phyloP scores from a whole-genome alignment of 2,888 invertebrate species.

The Ophonus ardosiacus region DNA sequence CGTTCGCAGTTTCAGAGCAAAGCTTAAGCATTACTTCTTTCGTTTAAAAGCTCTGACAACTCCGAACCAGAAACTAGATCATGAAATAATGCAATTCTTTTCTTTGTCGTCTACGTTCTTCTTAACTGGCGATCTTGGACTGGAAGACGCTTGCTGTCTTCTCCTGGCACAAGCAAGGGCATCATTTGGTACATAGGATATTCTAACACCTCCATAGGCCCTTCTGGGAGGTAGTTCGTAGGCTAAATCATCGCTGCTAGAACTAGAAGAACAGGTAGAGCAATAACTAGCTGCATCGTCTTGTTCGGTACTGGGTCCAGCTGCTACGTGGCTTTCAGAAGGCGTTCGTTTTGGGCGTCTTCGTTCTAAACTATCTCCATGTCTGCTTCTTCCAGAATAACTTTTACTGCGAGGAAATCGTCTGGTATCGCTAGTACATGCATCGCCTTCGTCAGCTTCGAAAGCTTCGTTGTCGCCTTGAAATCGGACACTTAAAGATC shows the following conservation, averaged over 20 bases:
- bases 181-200: constrained; percentile 96
- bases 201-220: constrained; percentile 92
- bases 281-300: constrained; percentile 88
- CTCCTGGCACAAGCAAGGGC: constrained; percentile 89
- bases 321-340: constrained; percentile 71
- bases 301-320: constrained; percentile 70
- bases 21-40: not conserved
- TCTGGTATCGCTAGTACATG: constrained; percentile 71
- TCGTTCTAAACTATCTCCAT: constrained; percentile 72
- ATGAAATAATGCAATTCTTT: constrained; percentile 92
- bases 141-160: constrained; percentile 76
- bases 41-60: constrained; percentile 37
- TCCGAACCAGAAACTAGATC: constrained; percentile 75
- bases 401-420: constrained; percentile 77
- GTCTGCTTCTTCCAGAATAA: constrained; percentile 76
- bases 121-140: constrained; percentile 73
- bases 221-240: constrained; percentile 90
- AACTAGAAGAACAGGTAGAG: constrained; percentile 92
- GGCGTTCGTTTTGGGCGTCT: constrained; percentile 71
- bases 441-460: constrained; percentile 74
- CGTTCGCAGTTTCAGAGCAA: constrained; percentile 38
- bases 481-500: constrained; percentile 77
- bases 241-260: constrained; percentile 92
- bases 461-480: constrained; percentile 77
- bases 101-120: constrained; percentile 79